These are phyloP conservation scores for Anseranas semipalmata DNA, from an alignment of 2,113 vertebrate genomes.

Conservation along the genomic window DNA sequence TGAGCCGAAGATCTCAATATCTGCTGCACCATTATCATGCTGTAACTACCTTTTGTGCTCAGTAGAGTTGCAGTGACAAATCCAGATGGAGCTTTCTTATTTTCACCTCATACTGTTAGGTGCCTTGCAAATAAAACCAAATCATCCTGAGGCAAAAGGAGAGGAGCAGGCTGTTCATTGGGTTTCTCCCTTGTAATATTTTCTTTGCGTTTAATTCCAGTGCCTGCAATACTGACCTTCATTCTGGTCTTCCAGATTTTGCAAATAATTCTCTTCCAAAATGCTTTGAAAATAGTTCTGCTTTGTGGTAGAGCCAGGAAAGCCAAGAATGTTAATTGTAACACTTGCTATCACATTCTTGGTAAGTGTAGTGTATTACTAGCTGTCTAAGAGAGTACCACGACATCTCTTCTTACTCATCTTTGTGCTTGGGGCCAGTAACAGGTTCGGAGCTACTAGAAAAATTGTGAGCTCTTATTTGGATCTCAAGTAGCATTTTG, in stretches of 20 bases:
- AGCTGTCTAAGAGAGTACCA: neutral
- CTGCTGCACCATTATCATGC: fast-evolving
- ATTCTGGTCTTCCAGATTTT: neutral
- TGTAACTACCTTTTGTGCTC: neutral
- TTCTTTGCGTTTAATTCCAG: neutral
- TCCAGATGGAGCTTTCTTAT: neutral
- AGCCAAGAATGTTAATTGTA: neutral
- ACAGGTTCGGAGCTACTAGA: neutral
- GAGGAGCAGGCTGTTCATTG: neutral
- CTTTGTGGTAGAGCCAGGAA: neutral
- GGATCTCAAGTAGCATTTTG: neutral
- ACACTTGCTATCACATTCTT: fast-evolving
- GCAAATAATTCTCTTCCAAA: neutral
- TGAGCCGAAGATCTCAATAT: neutral
- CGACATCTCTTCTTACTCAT: neutral
- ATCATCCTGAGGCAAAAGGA: neutral
- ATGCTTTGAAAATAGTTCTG: neutral
- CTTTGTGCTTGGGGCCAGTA: neutral
- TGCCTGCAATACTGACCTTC: neutral
- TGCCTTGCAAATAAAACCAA: neutral
- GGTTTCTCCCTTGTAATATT: neutral
- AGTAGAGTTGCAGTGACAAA: neutral
- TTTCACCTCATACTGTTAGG: neutral
- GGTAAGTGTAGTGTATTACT: neutral
- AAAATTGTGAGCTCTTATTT: neutral